These are phyloP conservation scores for Thalassaphorura encarpata DNA, from an alignment of 1,140 invertebrate species.

Conservation along the genomic window DNA sequence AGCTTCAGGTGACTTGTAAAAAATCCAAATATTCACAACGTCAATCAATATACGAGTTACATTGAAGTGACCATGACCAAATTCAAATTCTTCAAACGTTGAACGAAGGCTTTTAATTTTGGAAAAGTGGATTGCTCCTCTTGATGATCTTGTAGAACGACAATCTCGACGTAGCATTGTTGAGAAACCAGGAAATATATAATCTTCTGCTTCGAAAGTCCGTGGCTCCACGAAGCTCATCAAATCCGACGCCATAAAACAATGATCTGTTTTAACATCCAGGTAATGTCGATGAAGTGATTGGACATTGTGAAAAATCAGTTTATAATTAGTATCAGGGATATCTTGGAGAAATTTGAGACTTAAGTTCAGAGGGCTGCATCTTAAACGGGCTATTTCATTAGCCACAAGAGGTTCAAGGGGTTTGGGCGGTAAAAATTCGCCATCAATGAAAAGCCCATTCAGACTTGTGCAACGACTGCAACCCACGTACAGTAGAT, in stretches of 20 bases:
- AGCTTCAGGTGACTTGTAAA: slow-evolving; percentile 13
- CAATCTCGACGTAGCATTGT: neutral
- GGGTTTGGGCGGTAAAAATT: slow-evolving; percentile 1
- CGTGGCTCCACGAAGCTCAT: slow-evolving; percentile 10
- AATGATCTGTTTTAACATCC: slow-evolving; percentile 1
- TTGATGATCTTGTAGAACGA: neutral
- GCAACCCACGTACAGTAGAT: slow-evolving; percentile 11
- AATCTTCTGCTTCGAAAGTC: neutral
- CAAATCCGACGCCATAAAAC: neutral
- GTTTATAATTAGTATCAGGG: neutral
- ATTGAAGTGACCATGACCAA: neutral
- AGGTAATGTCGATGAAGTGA: neutral
- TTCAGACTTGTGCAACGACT: slow-evolving; percentile 3
- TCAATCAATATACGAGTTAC: neutral
- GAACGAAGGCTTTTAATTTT: neutral
- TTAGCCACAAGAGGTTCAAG: neutral
- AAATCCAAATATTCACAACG: neutral
- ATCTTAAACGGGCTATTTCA: neutral
- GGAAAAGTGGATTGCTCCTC: neutral
- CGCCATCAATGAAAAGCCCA: slow-evolving; percentile 12
- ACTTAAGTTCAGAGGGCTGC: neutral
- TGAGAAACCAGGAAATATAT: neutral
- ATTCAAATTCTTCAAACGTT: neutral
- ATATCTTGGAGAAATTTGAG: slow-evolving; percentile 1
- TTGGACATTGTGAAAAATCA: slow-evolving; percentile 13